Base-by-base conservation (phyloP, 1,140 invertebrate genomes). In the Zaprionus capensis region DNA sequence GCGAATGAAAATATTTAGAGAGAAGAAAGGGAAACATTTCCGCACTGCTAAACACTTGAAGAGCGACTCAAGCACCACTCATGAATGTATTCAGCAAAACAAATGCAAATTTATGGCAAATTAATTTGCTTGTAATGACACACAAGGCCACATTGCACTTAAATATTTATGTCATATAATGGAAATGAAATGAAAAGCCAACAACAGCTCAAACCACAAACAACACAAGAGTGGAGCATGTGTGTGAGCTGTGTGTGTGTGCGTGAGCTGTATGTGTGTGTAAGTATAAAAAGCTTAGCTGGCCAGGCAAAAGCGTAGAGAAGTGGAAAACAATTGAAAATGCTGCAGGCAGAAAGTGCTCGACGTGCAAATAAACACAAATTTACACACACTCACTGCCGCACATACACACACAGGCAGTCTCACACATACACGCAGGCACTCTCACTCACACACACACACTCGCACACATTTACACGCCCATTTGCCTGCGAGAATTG, bases 51-150 rank as follows among this genome's bases (percentile, higher is more conserved):
- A 31, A 31, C 11, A 53, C 28, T 53, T 34, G 24, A 53, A 41
- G 31, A 58, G n/a, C 15, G 41, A 28, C 44, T 36, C 24, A 14
- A 57, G 12, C 28, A n/a, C 49, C 55, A 59, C 55, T 62, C 71
- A 69, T 74, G 65, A 61, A 56, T 74, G 36, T 61, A 75, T 63
- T 75, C 67, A 58, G n/a, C 46, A 53, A 73, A 58, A 70, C 66
- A 70, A 63, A 75, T 75, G 73, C 63, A 78, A 79, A 86, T 86
- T 82, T 86, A 77, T 85, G 83, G 68, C 79, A 85, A 86, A 86
- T 86, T 86, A 85, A 86, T 82, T 82, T 85, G 81, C 76, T 65
- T 68, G 51, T 75, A 67, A 75, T 70, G 68, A 76, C 71, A 75
- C 64, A 63, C 76, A 41, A 64, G 57, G 67, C 70, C 71, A 46